phyloP scores from a whole-genome alignment of 2,797 vertebrate genomes.

The Acanthis flammea region DNA sequence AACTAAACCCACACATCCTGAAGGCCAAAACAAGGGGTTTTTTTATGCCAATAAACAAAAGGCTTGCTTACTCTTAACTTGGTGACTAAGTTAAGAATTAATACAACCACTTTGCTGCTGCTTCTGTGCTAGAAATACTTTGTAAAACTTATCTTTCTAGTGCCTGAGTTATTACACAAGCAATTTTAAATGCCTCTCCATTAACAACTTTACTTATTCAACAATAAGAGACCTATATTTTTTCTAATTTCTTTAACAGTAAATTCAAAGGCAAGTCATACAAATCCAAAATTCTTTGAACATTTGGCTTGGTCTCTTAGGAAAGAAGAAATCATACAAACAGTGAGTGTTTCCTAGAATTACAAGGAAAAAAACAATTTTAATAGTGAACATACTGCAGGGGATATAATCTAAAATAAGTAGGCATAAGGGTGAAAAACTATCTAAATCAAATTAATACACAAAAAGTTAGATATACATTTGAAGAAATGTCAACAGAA shows the following conservation, averaged over 20 bases:
- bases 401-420: not conserved
- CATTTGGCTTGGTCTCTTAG: not conserved
- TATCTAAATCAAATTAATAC: not conserved
- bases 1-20: not conserved
- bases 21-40: not conserved
- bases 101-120: not conserved
- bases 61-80: not conserved
- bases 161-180: not conserved
- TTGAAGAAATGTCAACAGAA: not conserved
- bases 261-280: not conserved
- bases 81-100: not conserved
- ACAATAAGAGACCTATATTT: not conserved
- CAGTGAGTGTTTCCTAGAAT: not conserved
- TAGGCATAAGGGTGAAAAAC: not conserved
- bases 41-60: not conserved
- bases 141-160: not conserved
- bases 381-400: not conserved
- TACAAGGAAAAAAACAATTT: not conserved
- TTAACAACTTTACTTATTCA: not conserved
- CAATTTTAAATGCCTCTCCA: not conserved
- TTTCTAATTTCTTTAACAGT: not conserved
- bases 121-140: not conserved
- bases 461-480: not conserved
- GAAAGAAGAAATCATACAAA: not conserved
- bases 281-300: not conserved